These are phyloP conservation scores for Neria commutata DNA, from an alignment of 2,888 invertebrate genomes.

Conservation along the genomic window DNA sequence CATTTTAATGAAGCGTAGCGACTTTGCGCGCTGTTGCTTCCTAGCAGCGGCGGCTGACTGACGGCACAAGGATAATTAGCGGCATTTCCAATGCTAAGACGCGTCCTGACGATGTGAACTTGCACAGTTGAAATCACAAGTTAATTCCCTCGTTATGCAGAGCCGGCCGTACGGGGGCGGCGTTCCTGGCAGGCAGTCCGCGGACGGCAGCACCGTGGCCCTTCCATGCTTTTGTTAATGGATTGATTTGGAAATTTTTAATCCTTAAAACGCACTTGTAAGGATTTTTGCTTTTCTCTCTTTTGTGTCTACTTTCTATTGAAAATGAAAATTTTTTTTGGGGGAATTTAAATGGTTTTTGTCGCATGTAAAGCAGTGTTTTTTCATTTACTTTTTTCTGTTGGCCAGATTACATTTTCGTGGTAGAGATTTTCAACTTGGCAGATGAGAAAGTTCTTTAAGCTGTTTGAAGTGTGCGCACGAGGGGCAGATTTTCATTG, in stretches of 20 bases:
- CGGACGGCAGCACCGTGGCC: constrained; percentile 26
- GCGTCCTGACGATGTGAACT: constrained; percentile 50
- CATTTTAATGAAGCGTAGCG: constrained; percentile 53
- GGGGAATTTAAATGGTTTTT: not conserved
- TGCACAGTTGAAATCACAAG: constrained; percentile 60
- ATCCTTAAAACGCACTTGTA: constrained; percentile 44
- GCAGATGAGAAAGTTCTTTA: not conserved
- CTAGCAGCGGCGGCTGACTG: constrained; percentile 12
- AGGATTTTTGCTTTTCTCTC: constrained; percentile 35
- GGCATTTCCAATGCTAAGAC: constrained; percentile 52
- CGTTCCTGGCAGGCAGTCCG: constrained; percentile 20
- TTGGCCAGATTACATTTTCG: not conserved
- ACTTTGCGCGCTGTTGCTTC: constrained; percentile 34
- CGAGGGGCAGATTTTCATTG: too few species aligned
- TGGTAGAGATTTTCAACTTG: not conserved
- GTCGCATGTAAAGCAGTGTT: not conserved
- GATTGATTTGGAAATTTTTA: constrained; percentile 48
- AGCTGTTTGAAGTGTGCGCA: constrained; percentile 2
- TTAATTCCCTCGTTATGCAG: constrained; percentile 45
- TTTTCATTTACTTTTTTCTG: not conserved
- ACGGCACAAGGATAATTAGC: constrained; percentile 52
- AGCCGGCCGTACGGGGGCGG: too few species aligned
- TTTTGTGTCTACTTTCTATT: constrained; percentile 37
- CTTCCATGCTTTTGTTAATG: constrained; percentile 49
- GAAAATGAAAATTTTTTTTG: constrained; percentile 35